These are phyloP conservation scores for Megaceryle alcyon DNA, from an alignment of 2,797 vertebrate genomes.

Conservation along the genomic window DNA sequence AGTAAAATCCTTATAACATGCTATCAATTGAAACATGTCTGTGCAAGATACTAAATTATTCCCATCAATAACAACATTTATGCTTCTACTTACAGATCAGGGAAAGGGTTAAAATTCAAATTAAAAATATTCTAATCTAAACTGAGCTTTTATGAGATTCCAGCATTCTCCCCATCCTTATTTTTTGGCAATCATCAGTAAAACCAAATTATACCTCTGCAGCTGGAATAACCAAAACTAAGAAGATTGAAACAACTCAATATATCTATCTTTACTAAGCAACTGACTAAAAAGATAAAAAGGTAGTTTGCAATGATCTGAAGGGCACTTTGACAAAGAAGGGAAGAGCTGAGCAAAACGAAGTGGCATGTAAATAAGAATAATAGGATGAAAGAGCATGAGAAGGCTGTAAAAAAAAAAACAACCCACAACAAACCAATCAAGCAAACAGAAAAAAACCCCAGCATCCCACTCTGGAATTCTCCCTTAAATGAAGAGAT, in stretches of 20 bases:
- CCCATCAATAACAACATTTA: background rate
- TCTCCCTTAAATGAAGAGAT: background rate
- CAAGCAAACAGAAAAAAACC: no score
- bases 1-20: background rate
- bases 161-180: background rate
- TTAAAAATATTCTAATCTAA: background rate
- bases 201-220: background rate
- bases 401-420: background rate
- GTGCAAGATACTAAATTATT: background rate
- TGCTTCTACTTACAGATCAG: background rate
- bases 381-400: background rate
- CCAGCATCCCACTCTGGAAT: background rate
- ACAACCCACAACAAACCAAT: no score
- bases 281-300: background rate
- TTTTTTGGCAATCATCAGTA: background rate
- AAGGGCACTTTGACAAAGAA: background rate
- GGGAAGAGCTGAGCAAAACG: background rate
- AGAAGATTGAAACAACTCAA: background rate
- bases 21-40: background rate
- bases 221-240: background rate
- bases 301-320: background rate
- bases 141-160: background rate
- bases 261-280: background rate
- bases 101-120: background rate
- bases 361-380: background rate